These are phyloP conservation scores for Karalla daura DNA, from an alignment of 2,797 vertebrate species.

Conservation along the genomic window DNA sequence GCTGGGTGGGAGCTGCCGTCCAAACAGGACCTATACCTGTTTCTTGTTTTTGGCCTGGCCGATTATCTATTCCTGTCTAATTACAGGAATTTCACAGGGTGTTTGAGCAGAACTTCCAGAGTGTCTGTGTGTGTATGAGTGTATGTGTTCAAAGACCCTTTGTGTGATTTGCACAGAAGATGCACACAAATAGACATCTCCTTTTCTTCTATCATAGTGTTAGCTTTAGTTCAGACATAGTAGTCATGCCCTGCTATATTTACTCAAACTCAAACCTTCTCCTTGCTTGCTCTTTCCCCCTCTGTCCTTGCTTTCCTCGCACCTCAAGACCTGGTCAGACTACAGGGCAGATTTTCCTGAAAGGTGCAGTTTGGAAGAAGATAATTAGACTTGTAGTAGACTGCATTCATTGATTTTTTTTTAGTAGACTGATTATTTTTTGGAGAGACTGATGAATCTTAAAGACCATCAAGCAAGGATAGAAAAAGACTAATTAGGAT, in stretches of 20 bases:
- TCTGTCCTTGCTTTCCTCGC: conserved; percentile 18
- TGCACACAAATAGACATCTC: conserved; percentile 63
- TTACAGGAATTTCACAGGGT: conserved; percentile 49
- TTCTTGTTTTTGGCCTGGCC: conserved; percentile 39
- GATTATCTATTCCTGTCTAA: conserved; percentile 35
- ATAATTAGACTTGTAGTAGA: no score
- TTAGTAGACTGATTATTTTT: not conserved
- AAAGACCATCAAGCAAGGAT: not conserved
- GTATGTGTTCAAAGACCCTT: conserved; percentile 46
- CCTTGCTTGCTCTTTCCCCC: conserved; percentile 58
- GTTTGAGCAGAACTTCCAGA: conserved; percentile 44
- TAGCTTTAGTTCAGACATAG: conserved; percentile 72
- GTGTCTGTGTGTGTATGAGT: conserved; percentile 36
- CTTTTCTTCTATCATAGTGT: conserved; percentile 58
- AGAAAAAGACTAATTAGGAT: not conserved
- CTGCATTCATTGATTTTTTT: not conserved
- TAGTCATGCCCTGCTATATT: conserved; percentile 57
- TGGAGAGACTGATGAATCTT: not conserved
- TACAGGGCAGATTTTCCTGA: conserved; percentile 9
- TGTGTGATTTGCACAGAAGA: conserved; percentile 63
- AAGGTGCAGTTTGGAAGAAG: conserved; percentile 12
- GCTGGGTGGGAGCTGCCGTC: conserved; percentile 13
- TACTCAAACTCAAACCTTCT: conserved; percentile 53
- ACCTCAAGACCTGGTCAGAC: conserved; percentile 64
- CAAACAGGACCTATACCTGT: conserved; percentile 32